These are phyloP conservation scores for Nothocercus julius DNA, from an alignment of 2,113 vertebrate genomes.

Conservation along the genomic window DNA sequence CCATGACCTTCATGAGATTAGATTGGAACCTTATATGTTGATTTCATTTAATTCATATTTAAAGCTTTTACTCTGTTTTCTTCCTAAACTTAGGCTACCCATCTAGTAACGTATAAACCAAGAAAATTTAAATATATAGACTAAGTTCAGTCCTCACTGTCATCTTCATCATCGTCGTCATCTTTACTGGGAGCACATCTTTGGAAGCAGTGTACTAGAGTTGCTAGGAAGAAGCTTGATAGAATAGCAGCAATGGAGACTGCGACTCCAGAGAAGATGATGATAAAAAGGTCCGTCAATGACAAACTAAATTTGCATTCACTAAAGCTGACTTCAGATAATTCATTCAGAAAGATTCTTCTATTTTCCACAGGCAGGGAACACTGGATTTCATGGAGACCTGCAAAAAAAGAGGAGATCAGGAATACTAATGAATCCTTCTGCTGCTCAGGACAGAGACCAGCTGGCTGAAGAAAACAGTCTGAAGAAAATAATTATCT, in stretches of 20 bases:
- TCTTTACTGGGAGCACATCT: conserved; percentile 93
- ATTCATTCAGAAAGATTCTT: conserved; percentile 87
- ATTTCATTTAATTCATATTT: background rate
- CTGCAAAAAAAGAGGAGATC: conserved; percentile 69
- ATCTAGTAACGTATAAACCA: background rate
- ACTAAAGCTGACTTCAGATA: conserved; percentile 95
- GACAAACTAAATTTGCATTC: conserved; percentile 94
- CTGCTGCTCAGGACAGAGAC: background rate
- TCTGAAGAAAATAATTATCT: background rate
- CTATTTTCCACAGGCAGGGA: conserved; percentile 89
- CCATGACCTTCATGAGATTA: background rate
- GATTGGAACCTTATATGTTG: background rate
- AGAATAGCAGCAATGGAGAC: conserved; percentile 96
- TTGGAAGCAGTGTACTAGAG: conserved; percentile 96
- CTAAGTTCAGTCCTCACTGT: conserved; percentile 70
- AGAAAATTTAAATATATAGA: background rate
- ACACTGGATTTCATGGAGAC: conserved; percentile 92
- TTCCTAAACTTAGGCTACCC: background rate
- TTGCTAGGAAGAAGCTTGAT: conserved; percentile 97
- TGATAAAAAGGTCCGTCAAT: conserved; percentile 94
- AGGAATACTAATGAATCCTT: background rate
- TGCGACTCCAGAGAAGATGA: conserved; percentile 97
- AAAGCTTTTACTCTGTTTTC: background rate
- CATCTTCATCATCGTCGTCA: conserved; percentile 92
- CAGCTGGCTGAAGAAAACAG: background rate